phyloP scores from a whole-genome alignment of 2,888 invertebrate genomes.

The Gibbula magus region DNA sequence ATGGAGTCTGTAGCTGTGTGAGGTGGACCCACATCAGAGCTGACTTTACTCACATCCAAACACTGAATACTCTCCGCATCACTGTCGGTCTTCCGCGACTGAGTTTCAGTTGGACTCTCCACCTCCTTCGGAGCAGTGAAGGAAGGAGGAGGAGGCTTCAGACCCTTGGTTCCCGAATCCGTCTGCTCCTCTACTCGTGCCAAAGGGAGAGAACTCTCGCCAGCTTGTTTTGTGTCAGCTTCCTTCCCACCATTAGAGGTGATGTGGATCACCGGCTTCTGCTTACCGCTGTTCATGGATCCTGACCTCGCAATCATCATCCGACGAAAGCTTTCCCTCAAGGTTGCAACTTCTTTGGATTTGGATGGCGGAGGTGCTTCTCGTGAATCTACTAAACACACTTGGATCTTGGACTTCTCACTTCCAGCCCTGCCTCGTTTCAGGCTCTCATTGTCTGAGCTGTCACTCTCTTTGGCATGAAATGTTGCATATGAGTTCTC shows the following conservation, averaged over 20 bases:
- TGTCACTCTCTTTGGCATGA: conserved; percentile 65
- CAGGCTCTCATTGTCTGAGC: conserved; percentile 52
- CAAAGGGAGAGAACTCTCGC: conserved; percentile 12
- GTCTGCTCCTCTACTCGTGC: conserved; percentile 27
- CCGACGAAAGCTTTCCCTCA: conserved; percentile 65
- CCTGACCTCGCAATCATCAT: conserved; percentile 66
- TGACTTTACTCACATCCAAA: conserved; percentile 10
- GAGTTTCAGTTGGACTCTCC: neutral
- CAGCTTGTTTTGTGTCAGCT: neutral
- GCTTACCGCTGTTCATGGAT: conserved; percentile 33
- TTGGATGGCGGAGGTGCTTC: conserved; percentile 67
- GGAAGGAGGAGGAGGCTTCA: conserved; percentile 19
- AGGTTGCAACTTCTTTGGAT: conserved; percentile 64
- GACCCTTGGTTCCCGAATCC: neutral
- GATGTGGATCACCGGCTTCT: conserved; percentile 8
- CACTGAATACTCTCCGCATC: conserved; percentile 24
- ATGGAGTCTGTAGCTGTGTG: neutral
- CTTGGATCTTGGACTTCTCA: conserved; percentile 59
- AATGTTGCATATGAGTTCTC: conserved; percentile 67
- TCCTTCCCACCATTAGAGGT: conserved; percentile 2
- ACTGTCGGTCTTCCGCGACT: neutral
- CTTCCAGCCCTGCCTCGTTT: conserved; percentile 52
- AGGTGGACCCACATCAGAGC: neutral
- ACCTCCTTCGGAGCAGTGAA: neutral
- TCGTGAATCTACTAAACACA: conserved; percentile 63